Percentiles rank a stretch among this genome's conserved stretches.
Evolutionary conservation across 2,888 invertebrate genomes (phyloP).

Genomic region (Lepas anatifera): DNA sequence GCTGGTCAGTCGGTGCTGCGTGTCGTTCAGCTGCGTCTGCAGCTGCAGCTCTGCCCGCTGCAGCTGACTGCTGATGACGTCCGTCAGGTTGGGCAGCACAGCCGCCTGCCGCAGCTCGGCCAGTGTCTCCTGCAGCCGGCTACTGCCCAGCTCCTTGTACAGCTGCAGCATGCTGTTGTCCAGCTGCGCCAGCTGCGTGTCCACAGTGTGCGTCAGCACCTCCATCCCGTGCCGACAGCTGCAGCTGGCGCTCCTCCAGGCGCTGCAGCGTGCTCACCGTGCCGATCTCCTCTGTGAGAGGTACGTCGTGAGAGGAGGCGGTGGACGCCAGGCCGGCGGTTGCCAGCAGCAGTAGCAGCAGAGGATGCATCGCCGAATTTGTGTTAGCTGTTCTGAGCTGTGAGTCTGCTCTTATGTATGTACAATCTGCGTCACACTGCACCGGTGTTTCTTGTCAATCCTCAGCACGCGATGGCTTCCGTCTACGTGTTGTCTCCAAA

Average conservation of each 20-base stretch:
- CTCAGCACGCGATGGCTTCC: no score
- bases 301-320: no score
- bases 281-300: background rate
- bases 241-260: background rate
- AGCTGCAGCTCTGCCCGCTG: background rate
- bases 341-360: no score
- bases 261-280: background rate
- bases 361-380: no score
- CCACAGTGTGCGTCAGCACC: background rate
- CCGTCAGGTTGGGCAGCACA: background rate
- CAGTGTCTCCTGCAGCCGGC: background rate
- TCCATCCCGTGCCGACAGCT: background rate
- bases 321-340: no score
- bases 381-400: no score
- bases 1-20: background rate
- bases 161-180: slow-evolving; percentile 1
- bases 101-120: background rate
- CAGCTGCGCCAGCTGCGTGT: slow-evolving; percentile 4
- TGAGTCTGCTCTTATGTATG: no score
- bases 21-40: background rate
- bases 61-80: background rate
- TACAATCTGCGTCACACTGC: no score
- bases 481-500: no score
- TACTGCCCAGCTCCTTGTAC: background rate
- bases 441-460: no score